A percentile compares a stretch with the other conserved stretches of the same genome.
These are phyloP conservation scores for Ceratothoa steindachneri DNA, from an alignment of 2,888 invertebrate genomes.

Conservation along the genomic window DNA sequence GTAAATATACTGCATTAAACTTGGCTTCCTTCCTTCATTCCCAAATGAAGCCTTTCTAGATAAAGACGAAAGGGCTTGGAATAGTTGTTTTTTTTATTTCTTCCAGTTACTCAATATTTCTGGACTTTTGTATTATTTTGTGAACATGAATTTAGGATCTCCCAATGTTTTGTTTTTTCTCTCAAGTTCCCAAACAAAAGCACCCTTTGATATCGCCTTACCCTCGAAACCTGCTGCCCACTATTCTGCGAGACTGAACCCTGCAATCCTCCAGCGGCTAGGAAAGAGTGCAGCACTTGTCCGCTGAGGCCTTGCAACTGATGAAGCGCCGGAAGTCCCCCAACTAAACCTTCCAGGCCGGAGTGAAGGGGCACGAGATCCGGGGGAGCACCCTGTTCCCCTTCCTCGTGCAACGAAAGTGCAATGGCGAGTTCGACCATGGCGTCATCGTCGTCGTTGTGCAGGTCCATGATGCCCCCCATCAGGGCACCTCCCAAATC, in stretches of 20 bases:
- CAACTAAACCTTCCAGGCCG: conserved; percentile 51
- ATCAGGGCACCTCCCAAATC: conserved; percentile 30
- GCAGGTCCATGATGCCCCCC: conserved; percentile 38
- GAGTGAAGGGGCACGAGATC: conserved; percentile 50
- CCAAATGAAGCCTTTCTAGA: no score
- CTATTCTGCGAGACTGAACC: conserved; percentile 29
- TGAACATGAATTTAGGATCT: no score
- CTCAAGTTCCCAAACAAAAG: no score
- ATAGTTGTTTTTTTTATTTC: no score
- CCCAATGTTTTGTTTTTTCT: no score
- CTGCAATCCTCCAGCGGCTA: conserved; percentile 43
- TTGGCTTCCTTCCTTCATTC: no score
- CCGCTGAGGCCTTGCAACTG: conserved; percentile 53
- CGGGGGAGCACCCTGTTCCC: conserved; percentile 54
- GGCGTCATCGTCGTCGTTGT: conserved; percentile 77
- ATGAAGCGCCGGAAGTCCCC: conserved; percentile 47
- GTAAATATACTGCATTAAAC: no score
- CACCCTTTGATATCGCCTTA: no score
- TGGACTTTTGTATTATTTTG: no score
- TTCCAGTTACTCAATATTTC: no score
- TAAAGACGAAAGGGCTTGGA: no score
- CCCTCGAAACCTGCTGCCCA: conserved; percentile 38
- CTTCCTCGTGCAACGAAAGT: conserved; percentile 76
- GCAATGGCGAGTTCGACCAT: conserved; percentile 96
- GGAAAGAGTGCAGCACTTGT: conserved; percentile 52